Percentiles rank a stretch among this genome's conserved stretches.
Evolutionary conservation across 1,140 invertebrate genomes (phyloP).

Genomic region (Trachymyrmex cornetzi): DNA sequence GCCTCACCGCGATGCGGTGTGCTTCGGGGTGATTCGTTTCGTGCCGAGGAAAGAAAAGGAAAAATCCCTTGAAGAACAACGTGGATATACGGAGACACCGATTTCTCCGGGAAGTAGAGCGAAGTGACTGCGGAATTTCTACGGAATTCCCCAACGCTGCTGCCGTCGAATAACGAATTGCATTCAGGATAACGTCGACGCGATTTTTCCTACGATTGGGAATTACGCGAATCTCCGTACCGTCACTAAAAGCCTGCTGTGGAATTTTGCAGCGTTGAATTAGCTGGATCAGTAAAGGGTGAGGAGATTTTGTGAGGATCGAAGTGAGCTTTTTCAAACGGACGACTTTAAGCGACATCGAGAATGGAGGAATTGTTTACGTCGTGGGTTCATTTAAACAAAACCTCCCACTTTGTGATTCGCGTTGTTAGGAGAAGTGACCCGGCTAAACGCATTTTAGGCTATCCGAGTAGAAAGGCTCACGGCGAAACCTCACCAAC

Average conservation of each 20-base stretch:
- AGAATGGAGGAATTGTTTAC: neutral
- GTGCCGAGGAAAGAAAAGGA: constrained; percentile 53
- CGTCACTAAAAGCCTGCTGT: constrained; percentile 17
- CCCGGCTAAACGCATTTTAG: constrained; percentile 12
- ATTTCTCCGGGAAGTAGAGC: constrained; percentile 54
- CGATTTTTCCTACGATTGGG: constrained; percentile 58
- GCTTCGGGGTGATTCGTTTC: constrained; percentile 60
- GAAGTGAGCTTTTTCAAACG: neutral
- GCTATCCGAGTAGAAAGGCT: neutral
- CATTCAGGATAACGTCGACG: constrained; percentile 56
- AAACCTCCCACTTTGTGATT: neutral
- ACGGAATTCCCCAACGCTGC: constrained; percentile 29
- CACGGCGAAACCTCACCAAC: constrained; percentile 16
- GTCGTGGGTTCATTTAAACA: constrained; percentile 11
- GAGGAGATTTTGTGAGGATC: neutral
- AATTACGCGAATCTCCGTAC: constrained; percentile 30
- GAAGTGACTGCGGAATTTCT: constrained; percentile 53
- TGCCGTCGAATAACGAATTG: constrained; percentile 59
- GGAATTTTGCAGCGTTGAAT: constrained; percentile 1
- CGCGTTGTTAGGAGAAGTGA: constrained; percentile 26
- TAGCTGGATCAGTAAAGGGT: constrained; percentile 22
- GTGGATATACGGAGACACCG: constrained; percentile 51
- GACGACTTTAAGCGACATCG: neutral
- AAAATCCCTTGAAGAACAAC: constrained; percentile 36
- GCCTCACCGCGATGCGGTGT: constrained; percentile 3